Conservation (phyloP, 2,113 vertebrate species). For the Crypturellus undulatus region DNA sequence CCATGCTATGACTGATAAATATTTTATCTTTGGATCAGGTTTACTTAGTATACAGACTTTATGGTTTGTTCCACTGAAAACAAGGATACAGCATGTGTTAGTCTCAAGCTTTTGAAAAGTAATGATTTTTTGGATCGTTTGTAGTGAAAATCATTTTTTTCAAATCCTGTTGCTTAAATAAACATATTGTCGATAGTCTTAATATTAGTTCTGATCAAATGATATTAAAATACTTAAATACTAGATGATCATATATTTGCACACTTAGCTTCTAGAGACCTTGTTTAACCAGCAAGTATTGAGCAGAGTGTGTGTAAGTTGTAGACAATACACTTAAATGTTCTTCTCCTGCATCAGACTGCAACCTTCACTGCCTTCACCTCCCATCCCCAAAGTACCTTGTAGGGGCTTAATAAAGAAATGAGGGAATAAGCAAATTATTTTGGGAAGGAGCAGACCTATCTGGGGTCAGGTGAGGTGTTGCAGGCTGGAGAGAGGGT, state of each 20-base stretch:
- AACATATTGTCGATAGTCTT: background rate
- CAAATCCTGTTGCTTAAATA: slow-evolving; percentile 11
- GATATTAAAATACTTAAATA: background rate
- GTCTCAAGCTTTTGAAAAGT: background rate
- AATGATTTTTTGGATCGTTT: background rate
- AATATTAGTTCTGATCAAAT: slow-evolving; percentile 3
- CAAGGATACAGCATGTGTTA: background rate
- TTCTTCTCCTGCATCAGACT: background rate
- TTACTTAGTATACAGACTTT: background rate
- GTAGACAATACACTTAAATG: background rate
- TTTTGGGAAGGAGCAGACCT: background rate
- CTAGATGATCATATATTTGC: background rate
- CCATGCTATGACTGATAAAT: background rate
- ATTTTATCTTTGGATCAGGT: background rate
- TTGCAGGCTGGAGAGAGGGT: background rate
- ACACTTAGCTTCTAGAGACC: background rate
- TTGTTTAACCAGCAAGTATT: background rate
- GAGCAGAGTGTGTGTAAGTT: background rate
- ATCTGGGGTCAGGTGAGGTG: background rate
- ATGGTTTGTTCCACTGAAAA: background rate
- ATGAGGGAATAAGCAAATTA: no score
- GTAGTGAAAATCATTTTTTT: background rate
- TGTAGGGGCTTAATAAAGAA: background rate
- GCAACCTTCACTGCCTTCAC: no score
- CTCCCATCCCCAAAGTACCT: background rate